phyloP scores from a whole-genome alignment of 2,113 vertebrate genomes.

The Osmerus eperlanus region DNA sequence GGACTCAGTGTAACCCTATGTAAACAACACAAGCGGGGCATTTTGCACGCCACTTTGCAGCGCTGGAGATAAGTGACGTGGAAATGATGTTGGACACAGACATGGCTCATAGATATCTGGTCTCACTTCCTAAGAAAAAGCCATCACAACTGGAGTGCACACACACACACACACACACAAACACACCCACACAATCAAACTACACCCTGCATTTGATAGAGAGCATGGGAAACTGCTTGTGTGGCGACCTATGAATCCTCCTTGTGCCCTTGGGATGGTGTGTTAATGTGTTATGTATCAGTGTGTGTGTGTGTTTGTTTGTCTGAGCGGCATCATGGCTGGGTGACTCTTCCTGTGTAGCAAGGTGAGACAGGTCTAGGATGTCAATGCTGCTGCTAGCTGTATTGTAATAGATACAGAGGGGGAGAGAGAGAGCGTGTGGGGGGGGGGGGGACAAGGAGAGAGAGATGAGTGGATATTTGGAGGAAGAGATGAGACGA shows the following conservation, averaged over 20 bases:
- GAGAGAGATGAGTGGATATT: not conserved
- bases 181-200: slow-evolving; percentile 15
- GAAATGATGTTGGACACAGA: not conserved
- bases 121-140: no score
- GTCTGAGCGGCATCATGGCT: not conserved
- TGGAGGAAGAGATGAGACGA: no score
- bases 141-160: not conserved
- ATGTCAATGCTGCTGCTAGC: not conserved
- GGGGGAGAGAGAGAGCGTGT: no score
- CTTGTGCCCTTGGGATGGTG: not conserved
- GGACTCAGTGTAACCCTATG: not conserved
- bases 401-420: not conserved
- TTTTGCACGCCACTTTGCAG: not conserved
- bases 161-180: slow-evolving; percentile 7
- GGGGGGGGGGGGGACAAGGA: not conserved
- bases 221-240: not conserved
- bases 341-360: not conserved
- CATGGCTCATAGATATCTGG: not conserved
- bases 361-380: not conserved
- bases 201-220: not conserved
- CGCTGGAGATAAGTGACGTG: not conserved
- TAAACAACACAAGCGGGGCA: not conserved
- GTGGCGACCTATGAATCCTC: not conserved
- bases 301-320: not conserved
- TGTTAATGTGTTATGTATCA: not conserved